Evolutionary conservation across 2,113 vertebrate species (phyloP).

Genomic region (Heptranchias perlo): DNA sequence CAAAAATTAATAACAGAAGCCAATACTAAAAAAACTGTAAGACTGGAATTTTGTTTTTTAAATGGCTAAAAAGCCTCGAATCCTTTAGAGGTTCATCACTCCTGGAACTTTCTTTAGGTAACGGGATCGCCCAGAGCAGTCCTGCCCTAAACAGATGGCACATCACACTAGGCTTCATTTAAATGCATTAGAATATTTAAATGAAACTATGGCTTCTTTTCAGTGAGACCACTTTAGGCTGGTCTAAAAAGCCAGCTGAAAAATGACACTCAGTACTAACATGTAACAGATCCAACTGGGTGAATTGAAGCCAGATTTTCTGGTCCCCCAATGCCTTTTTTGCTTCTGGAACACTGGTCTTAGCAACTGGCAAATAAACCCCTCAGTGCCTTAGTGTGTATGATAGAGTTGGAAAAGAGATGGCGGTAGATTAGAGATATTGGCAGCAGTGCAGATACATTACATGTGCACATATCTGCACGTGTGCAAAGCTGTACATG

Average conservation of each 20-base stretch:
- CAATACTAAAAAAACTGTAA: neutral
- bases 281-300: neutral
- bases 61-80: neutral
- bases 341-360: neutral
- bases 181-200: neutral
- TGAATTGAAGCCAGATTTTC: neutral
- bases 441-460: neutral
- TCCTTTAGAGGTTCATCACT: too few relatives aligned
- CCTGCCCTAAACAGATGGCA: neutral
- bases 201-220: neutral
- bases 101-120: neutral
- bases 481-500: too few relatives aligned
- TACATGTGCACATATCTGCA: neutral
- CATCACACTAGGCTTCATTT: neutral
- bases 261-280: neutral
- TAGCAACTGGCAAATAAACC: neutral
- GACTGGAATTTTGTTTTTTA: neutral
- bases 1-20: neutral
- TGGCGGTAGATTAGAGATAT: neutral
- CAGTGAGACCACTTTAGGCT: neutral
- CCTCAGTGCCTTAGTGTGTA: neutral
- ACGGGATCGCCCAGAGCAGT: neutral
- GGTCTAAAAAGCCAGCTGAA: neutral
- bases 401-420: neutral
- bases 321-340: neutral